phyloP scores from a whole-genome alignment of 2,113 vertebrate genomes.

The Phalacrocorax pelagicus region DNA sequence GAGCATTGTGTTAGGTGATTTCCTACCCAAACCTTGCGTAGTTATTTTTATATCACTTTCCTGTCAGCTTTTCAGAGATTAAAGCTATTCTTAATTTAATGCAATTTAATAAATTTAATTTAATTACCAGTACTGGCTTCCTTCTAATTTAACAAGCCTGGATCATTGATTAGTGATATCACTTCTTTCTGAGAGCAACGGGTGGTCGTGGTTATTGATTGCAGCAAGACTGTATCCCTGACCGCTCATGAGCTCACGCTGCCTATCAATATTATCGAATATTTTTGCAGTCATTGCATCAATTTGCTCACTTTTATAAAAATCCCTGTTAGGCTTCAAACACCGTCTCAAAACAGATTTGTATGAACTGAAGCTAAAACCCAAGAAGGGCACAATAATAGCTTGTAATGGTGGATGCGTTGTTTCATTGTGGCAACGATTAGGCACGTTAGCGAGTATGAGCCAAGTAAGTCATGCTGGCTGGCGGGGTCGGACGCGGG shows the following conservation, averaged over 20 bases:
- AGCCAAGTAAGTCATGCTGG: no score
- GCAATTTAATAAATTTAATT: no score
- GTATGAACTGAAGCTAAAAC: neutral
- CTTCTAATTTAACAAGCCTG: neutral
- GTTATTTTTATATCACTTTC: slow-evolving; percentile 24
- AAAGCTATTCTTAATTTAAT: neutral
- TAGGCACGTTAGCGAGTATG: neutral
- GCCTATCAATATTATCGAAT: neutral
- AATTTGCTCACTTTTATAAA: neutral
- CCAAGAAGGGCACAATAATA: neutral
- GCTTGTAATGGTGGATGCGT: neutral
- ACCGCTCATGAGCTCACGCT: neutral
- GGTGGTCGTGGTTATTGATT: neutral
- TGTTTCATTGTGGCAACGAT: neutral
- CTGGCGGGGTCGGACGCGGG: fast-evolving
- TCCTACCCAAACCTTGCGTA: neutral
- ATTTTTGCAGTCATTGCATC: neutral
- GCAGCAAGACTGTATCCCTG: neutral
- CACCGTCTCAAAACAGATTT: neutral
- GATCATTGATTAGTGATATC: neutral
- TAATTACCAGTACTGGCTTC: neutral
- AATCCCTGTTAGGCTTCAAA: neutral
- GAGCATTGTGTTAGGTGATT: neutral
- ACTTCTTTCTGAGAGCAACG: neutral
- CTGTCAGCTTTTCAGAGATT: neutral